Conservation (phyloP, 2,888 invertebrate genomes). For the Dioctria linearis region DNA sequence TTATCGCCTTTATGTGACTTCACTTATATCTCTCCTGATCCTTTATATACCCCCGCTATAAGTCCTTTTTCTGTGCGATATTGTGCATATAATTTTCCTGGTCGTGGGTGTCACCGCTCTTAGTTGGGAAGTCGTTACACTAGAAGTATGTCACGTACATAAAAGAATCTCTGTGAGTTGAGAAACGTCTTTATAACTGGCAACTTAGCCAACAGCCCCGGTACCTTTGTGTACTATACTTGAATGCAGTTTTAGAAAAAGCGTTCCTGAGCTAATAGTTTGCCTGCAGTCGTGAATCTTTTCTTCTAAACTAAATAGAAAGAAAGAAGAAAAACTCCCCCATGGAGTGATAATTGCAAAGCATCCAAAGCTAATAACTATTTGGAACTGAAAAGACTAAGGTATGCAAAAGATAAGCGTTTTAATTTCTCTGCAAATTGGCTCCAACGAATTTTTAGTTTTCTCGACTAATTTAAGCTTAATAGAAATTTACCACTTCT, state of each 20-base stretch:
- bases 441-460: conserved; percentile 9
- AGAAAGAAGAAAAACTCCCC: not conserved
- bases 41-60: conserved; percentile 20
- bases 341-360: conserved; percentile 42
- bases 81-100: conserved; percentile 37
- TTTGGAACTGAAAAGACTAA: conserved; percentile 33
- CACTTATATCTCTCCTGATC: conserved; percentile 31
- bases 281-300: conserved; percentile 27
- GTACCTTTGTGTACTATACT: conserved; percentile 26
- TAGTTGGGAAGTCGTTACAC: conserved; percentile 14
- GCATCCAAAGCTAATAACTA: conserved; percentile 24
- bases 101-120: conserved; percentile 28
- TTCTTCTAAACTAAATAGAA: conserved; percentile 13
- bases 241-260: conserved; percentile 32
- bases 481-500: too few relatives aligned
- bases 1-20: conserved; percentile 31
- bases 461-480: conserved; percentile 14
- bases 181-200: not conserved
- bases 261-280: not conserved
- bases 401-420: conserved; percentile 40
- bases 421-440: conserved; percentile 42
- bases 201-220: not conserved
- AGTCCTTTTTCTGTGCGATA: conserved; percentile 26
- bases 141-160: conserved; percentile 31
- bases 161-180: conserved; percentile 19